Percentiles rank a stretch among this genome's conserved stretches.
phyloP scores from a whole-genome alignment of 2,888 invertebrate species.

The Megalurothrips usitatus region DNA sequence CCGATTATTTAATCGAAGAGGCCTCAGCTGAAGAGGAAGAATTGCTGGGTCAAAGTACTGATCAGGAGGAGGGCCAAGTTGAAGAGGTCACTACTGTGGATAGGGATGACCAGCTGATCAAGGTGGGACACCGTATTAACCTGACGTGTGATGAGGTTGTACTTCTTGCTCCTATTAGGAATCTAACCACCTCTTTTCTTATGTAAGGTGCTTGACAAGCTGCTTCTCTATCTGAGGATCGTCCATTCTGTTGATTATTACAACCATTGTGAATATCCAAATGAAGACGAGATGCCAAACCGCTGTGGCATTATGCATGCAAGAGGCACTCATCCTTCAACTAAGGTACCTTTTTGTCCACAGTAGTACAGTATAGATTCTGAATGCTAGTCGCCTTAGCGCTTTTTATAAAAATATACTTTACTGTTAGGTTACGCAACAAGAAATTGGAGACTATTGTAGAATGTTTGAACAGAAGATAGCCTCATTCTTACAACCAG shows the following conservation, averaged over 20 bases:
- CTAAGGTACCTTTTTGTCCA: slow-evolving; percentile 61
- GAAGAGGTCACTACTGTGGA: slow-evolving; percentile 46
- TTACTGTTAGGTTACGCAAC: slow-evolving; percentile 57
- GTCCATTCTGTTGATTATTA: slow-evolving; percentile 99
- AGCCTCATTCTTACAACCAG: slow-evolving; percentile 78
- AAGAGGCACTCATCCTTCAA: slow-evolving; percentile 78
- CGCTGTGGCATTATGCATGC: slow-evolving; percentile 98
- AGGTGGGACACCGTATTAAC: slow-evolving; percentile 60
- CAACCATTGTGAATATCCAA: slow-evolving; percentile 97
- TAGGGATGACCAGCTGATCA: slow-evolving; percentile 54
- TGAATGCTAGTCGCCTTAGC: background rate
- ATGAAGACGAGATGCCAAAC: slow-evolving; percentile 99
- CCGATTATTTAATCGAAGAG: slow-evolving; percentile 96
- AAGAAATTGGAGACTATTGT: slow-evolving; percentile 70
- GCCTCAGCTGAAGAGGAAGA: slow-evolving; percentile 98
- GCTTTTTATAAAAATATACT: slow-evolving; percentile 12
- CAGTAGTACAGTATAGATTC: background rate
- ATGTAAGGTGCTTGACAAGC: slow-evolving; percentile 58
- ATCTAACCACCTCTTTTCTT: background rate
- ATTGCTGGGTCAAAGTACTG: slow-evolving; percentile 62
- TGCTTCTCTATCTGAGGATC: slow-evolving; percentile 88
- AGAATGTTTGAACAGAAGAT: slow-evolving; percentile 86
- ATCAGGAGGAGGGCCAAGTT: slow-evolving; percentile 51
- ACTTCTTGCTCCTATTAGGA: slow-evolving; percentile 31
- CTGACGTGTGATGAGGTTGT: slow-evolving; percentile 38